Conservation (phyloP, 2,113 vertebrate species). For the Uropsilus gracilis region DNA sequence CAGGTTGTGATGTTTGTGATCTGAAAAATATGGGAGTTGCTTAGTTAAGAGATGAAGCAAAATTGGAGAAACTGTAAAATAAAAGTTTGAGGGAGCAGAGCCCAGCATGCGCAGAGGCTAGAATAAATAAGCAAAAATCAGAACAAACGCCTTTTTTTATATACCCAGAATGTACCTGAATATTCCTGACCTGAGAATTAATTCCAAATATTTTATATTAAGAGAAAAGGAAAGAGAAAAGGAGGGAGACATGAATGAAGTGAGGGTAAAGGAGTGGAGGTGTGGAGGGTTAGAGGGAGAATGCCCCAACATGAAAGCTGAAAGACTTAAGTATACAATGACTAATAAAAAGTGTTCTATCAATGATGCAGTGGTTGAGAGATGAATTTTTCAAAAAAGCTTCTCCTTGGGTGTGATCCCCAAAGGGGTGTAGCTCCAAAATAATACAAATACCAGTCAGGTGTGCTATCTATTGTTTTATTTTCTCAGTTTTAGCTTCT, state of each 20-base stretch:
- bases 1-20: not conserved
- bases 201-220: not conserved
- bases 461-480: conserved; percentile 61
- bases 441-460: not conserved
- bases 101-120: not conserved
- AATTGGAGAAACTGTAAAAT: not conserved
- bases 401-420: not conserved
- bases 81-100: not conserved
- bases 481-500: conserved; percentile 65
- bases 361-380: not conserved
- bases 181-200: not conserved
- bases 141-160: not conserved
- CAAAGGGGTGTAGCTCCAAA: not conserved
- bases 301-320: not conserved
- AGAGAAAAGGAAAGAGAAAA: not conserved
- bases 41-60: not conserved
- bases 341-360: not conserved
- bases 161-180: not conserved
- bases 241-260: too few species aligned
- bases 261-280: too few species aligned
- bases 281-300: too few species aligned
- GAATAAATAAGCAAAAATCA: not conserved
- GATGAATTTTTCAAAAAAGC: not conserved
- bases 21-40: not conserved
- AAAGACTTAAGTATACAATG: not conserved